These are phyloP conservation scores for Datnioides undecimradiatus DNA, from an alignment of 2,113 vertebrate species.

Conservation along the genomic window DNA sequence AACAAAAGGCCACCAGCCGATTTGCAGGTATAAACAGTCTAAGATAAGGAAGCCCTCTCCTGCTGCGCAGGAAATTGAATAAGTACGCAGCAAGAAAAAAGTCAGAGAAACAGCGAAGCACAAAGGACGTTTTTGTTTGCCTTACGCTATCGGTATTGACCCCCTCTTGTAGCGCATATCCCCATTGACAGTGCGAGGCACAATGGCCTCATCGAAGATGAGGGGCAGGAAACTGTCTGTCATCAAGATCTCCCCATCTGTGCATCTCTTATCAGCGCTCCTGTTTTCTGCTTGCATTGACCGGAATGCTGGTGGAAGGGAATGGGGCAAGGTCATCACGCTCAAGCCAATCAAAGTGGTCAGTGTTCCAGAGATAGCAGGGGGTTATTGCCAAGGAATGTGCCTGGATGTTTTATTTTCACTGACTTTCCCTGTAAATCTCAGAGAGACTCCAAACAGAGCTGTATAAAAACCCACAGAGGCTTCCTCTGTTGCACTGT, in stretches of 20 bases:
- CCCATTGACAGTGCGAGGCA: conserved; percentile 60
- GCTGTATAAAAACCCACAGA: conserved; percentile 15
- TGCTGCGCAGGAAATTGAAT: conserved; percentile 82
- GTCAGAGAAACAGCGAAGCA: conserved; percentile 63
- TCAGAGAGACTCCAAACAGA: conserved; percentile 37
- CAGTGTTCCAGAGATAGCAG: conserved; percentile 72
- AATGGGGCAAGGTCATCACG: conserved; percentile 77
- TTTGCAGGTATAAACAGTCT: conserved; percentile 83
- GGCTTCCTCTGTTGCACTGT: neutral
- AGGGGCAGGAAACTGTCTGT: conserved; percentile 79
- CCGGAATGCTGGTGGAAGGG: conserved; percentile 70
- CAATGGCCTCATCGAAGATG: conserved; percentile 68
- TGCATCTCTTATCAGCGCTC: conserved; percentile 76
- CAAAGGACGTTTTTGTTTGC: conserved; percentile 84
- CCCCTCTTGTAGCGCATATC: conserved; percentile 68
- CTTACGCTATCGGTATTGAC: conserved; percentile 73
- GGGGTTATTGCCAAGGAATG: conserved; percentile 68
- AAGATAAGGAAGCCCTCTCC: conserved; percentile 80
- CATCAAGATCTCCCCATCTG: conserved; percentile 73
- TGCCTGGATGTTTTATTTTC: conserved; percentile 40
- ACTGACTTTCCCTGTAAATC: conserved; percentile 44
- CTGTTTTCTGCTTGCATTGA: conserved; percentile 75
- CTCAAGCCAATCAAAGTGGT: conserved; percentile 78
- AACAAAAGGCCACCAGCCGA: conserved; percentile 82
- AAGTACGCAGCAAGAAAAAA: conserved; percentile 70